These are phyloP conservation scores for Meiosimyza platycephala DNA, from an alignment of 2,888 invertebrate species.

Conservation along the genomic window DNA sequence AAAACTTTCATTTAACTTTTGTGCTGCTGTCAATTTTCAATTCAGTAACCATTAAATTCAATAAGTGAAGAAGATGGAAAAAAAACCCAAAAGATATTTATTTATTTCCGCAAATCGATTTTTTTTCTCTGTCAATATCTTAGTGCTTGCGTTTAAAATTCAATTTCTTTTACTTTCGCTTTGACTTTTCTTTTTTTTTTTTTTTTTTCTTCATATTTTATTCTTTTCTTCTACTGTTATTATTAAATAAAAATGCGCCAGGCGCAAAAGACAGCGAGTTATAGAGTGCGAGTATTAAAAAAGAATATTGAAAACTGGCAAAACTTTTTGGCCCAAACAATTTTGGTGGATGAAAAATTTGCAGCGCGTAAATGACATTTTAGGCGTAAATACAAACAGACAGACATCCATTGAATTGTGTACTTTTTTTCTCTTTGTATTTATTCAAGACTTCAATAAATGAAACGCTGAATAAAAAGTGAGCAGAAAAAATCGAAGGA, in stretches of 20 bases:
- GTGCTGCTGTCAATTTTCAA: neutral
- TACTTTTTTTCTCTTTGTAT: neutral
- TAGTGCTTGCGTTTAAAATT: conserved; percentile 7
- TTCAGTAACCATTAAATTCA: neutral
- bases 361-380: conserved; percentile 42
- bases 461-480: too few species aligned
- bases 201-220: neutral
- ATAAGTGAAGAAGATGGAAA: neutral
- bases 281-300: neutral
- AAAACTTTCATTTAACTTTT: conserved; percentile 12
- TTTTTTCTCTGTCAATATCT: neutral
- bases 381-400: conserved; percentile 32
- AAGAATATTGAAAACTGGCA: conserved; percentile 4
- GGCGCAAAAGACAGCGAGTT: neutral
- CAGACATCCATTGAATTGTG: neutral
- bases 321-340: conserved; percentile 21
- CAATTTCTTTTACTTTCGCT: conserved; percentile 22
- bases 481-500: conserved; percentile 4
- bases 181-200: neutral
- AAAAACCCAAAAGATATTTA: neutral
- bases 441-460: too few species aligned
- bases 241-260: conserved; percentile 38
- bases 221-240: conserved; percentile 23
- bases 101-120: conserved; percentile 10
- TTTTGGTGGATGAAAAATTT: conserved; percentile 45